Conservation (phyloP, 2,797 vertebrate genomes). For the Pangasius sanitwongsei region DNA sequence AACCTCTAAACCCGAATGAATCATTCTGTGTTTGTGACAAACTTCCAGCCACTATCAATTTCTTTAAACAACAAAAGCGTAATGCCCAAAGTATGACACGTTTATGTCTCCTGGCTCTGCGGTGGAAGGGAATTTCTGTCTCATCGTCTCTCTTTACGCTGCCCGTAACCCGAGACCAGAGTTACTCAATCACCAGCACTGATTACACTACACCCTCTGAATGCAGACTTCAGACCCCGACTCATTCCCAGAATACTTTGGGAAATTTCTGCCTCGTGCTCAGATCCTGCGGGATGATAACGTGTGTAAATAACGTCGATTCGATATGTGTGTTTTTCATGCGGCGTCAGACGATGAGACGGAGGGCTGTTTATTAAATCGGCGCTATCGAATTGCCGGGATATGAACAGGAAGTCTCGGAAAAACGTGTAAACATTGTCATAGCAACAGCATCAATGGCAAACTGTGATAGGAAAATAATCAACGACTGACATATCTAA, state of each 20-base stretch:
- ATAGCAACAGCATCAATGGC: not conserved
- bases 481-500: not conserved
- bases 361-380: not conserved
- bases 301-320: slow-evolving; percentile 62
- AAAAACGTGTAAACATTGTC: not conserved
- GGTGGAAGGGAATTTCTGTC: slow-evolving; percentile 51
- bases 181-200: slow-evolving; percentile 25
- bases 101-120: slow-evolving; percentile 47
- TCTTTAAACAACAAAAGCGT: not conserved
- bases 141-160: slow-evolving; percentile 7
- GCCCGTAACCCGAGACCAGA: slow-evolving; percentile 12
- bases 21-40: slow-evolving; percentile 5
- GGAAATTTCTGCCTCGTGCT: slow-evolving; percentile 39
- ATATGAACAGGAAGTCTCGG: not conserved
- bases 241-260: slow-evolving; percentile 47
- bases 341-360: not conserved
- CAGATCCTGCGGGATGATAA: slow-evolving; percentile 72
- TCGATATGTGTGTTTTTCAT: not conserved
- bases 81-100: slow-evolving; percentile 34
- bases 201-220: slow-evolving; percentile 1
- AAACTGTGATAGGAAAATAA: not conserved
- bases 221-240: slow-evolving; percentile 36
- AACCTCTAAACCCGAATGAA: not conserved
- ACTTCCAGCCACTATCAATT: slow-evolving; percentile 17
- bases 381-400: not conserved